Evolutionary conservation across 2,113 vertebrate species (phyloP).

Genomic region (Struthidea cinerea): DNA sequence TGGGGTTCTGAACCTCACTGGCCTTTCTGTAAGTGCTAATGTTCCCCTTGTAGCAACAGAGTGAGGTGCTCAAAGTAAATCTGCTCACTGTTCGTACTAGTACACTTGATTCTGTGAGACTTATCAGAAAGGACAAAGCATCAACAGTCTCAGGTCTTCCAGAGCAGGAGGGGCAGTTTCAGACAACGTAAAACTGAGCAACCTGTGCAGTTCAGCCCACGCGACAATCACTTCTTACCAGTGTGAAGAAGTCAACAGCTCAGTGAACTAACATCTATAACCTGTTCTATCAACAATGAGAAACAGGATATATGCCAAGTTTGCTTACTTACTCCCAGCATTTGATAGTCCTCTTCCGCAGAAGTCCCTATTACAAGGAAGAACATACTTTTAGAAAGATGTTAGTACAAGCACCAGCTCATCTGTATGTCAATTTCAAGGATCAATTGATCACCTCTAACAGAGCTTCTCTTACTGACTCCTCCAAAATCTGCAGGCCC

Average conservation of each 20-base stretch:
- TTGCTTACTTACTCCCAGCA: neutral
- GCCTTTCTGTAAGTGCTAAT: neutral
- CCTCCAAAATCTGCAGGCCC: neutral
- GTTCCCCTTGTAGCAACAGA: neutral
- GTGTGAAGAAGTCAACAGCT: neutral
- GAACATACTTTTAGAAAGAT: neutral
- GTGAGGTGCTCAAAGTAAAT: neutral
- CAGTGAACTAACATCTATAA: neutral
- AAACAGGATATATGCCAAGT: neutral
- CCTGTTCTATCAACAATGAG: neutral
- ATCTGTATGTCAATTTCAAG: neutral
- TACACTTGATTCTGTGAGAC: neutral
- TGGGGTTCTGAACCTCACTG: neutral
- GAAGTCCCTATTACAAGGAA: neutral
- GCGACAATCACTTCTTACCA: neutral
- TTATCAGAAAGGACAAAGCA: neutral
- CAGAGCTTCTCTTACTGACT: neutral
- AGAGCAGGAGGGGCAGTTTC: neutral
- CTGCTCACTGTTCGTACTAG: neutral
- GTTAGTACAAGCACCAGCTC: neutral
- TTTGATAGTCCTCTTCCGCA: neutral
- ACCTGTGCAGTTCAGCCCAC: neutral
- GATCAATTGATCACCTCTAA: neutral
- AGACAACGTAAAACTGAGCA: neutral
- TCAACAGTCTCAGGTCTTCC: neutral